Conservation (phyloP, 2,113 vertebrate genomes). For the Cynocephalus volans region DNA sequence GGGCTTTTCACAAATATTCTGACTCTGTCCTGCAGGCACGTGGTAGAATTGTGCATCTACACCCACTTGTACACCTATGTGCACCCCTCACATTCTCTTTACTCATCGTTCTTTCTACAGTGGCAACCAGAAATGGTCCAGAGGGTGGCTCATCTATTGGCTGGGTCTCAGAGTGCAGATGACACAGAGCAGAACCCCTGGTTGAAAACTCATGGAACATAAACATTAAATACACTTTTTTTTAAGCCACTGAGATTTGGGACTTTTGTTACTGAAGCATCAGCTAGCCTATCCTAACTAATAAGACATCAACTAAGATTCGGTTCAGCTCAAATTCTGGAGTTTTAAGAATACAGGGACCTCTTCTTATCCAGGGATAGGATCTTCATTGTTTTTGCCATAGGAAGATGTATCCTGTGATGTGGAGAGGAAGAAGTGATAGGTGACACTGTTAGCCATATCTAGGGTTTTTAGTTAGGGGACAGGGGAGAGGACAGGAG, state of each 20-base stretch:
- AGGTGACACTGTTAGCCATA: too few relatives aligned
- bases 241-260: neutral
- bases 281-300: neutral
- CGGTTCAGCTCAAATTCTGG: neutral
- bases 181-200: neutral
- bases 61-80: neutral
- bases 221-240: neutral
- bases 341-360: neutral
- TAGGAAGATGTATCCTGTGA: neutral
- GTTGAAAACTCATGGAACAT: neutral
- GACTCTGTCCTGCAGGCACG: too few relatives aligned
- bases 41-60: neutral
- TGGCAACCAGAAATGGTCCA: neutral
- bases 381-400: neutral
- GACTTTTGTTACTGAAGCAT: conserved; percentile 1
- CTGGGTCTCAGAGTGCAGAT: neutral
- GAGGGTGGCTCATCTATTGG: neutral
- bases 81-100: neutral
- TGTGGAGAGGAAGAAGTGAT: neutral
- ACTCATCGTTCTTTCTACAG: neutral
- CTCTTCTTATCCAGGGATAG: neutral
- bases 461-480: neutral
- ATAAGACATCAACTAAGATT: neutral
- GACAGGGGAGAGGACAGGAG: neutral
- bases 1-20: neutral